Evolutionary conservation across 2,797 vertebrate genomes (phyloP).

Genomic region (Sebastes taczanowskii): DNA sequence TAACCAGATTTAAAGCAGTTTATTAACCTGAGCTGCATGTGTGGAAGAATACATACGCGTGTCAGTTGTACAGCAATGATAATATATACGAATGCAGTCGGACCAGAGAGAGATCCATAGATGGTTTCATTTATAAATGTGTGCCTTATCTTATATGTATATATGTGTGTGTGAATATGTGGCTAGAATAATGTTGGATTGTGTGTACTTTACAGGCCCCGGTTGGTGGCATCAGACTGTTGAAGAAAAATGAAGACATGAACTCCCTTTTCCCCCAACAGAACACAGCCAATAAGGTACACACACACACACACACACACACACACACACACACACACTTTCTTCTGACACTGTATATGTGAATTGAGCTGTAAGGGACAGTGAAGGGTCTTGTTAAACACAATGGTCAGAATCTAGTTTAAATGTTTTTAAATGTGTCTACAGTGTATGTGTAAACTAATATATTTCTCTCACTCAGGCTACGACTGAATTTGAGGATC

Average conservation of each 20-base stretch:
- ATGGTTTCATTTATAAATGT: not conserved
- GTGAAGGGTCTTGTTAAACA: not conserved
- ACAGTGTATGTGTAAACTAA: not conserved
- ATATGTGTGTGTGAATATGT: not conserved
- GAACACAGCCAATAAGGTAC: conserved; percentile 73
- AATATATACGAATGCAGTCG: not conserved
- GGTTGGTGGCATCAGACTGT: conserved; percentile 83
- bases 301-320: no score
- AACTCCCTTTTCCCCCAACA: conserved; percentile 56
- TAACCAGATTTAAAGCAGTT: not conserved
- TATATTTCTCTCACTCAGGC: conserved; percentile 34
- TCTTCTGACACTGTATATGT: not conserved
- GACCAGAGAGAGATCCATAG: not conserved
- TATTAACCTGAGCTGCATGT: not conserved
- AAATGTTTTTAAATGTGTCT: not conserved
- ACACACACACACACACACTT: not conserved
- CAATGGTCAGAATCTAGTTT: no score
- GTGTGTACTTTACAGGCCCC: conserved; percentile 74
- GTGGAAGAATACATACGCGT: not conserved
- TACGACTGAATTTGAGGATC: conserved; percentile 87
- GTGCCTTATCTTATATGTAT: not conserved
- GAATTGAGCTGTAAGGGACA: not conserved
- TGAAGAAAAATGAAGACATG: conserved; percentile 91
- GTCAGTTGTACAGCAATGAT: not conserved
- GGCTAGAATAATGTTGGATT: not conserved